Base-by-base conservation (phyloP, 1,140 invertebrate genomes). In the Orchestia grillus region DNA sequence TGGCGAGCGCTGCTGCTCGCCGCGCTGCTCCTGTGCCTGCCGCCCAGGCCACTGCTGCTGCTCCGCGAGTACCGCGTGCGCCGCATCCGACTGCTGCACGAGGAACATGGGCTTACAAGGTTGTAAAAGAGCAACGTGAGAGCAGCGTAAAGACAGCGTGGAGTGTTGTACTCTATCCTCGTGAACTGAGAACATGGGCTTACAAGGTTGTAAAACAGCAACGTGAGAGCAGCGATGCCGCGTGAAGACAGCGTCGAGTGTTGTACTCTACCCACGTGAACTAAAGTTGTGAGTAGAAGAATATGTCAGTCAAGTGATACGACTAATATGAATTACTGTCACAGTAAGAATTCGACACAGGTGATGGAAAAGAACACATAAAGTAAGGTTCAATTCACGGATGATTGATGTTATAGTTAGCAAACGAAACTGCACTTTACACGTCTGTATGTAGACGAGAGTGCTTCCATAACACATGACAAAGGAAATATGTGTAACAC, bases 1-100 rank as follows among this genome's bases (percentile, higher is more conserved):
- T 99, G 97, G 97, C 97, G 97, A 97, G 44, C 44, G 44, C 92
- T 45, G 92, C 44, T 94, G 92, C 44, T 19, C 23, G 47, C 40
- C 23, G 40, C 42, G 57, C 62, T 87, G 47, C 43, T 62, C 53
- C 88, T 11, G 40, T 36, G n/a, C 43, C 77, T 88, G 42, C 43
- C 43, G 95, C 45, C 41, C n/a, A 91, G 47, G 87, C 95, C 87
- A 42, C 95, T 44, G 42, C 87, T 87, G 88, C 44, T 45, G 88
- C 77, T 96, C 44, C 44, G 88, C 40, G 88, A 96, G 95, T 88
- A 47, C 44, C 88, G 47, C 23, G 62, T 96, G 88, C 91, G 28
- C 36, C 88, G 95, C 44, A 53, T 45, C 96, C 57, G 88, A 41
- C 90, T 97, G n/a, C 44, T 53, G 96, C 41, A 47, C 19, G 41